Evolutionary conservation across 2,888 invertebrate genomes (phyloP).

Genomic region (Apodemia mormo): DNA sequence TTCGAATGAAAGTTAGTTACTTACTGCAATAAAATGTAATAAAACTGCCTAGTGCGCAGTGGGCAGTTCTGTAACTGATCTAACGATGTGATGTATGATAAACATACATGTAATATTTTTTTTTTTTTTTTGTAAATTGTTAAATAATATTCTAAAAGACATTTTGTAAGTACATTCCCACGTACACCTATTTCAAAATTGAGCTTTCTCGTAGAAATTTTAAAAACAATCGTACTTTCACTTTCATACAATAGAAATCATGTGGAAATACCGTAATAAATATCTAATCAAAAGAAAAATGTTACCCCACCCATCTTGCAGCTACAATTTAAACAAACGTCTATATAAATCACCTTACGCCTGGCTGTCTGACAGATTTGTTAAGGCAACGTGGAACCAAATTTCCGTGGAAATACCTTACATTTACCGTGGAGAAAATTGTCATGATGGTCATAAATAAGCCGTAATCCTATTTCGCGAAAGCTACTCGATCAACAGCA

Average conservation of each 20-base stretch:
- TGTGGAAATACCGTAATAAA: not conserved
- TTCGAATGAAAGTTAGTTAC: too few relatives aligned
- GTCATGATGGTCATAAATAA: constrained; percentile 24
- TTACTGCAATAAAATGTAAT: too few relatives aligned
- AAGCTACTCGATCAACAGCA: constrained; percentile 44
- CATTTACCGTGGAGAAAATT: constrained; percentile 11
- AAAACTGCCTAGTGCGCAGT: too few relatives aligned
- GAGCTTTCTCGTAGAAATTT: too few relatives aligned
- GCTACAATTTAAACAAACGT: constrained; percentile 46
- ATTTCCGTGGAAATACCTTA: constrained; percentile 11
- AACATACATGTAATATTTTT: too few relatives aligned
- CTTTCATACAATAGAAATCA: not conserved
- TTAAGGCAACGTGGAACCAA: constrained; percentile 21
- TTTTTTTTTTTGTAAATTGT: too few relatives aligned
- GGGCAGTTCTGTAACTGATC: too few relatives aligned
- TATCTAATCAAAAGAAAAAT: constrained; percentile 46
- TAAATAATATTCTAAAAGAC: too few relatives aligned
- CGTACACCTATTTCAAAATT: too few relatives aligned
- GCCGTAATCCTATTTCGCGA: constrained; percentile 24
- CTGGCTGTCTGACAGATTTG: constrained; percentile 38
- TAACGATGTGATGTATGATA: too few relatives aligned
- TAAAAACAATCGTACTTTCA: not conserved
- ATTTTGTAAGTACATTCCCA: too few relatives aligned
- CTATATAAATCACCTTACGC: constrained; percentile 43
- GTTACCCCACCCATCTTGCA: constrained; percentile 48